A percentile compares a stretch with the other conserved stretches of the same genome.
These are phyloP conservation scores for Ptychochromis oligacanthus DNA, from an alignment of 2,113 vertebrate species.

Conservation along the genomic window DNA sequence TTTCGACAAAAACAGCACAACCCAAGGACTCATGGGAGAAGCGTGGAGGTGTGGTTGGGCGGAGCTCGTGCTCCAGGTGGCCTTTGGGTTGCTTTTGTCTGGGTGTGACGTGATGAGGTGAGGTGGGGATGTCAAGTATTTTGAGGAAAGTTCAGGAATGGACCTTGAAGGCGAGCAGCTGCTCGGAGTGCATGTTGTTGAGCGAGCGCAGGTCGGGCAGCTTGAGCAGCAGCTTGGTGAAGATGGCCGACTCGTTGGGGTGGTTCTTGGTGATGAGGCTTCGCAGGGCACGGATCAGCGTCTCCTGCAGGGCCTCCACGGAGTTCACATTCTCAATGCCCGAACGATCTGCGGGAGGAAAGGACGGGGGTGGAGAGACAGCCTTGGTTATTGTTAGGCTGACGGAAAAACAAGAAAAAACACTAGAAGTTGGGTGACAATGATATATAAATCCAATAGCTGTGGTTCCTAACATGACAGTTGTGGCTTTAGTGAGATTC, in stretches of 20 bases:
- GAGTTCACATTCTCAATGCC: slow-evolving; percentile 96
- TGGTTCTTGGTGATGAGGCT: slow-evolving; percentile 95
- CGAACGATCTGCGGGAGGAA: slow-evolving; percentile 85
- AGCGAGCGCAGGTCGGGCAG: slow-evolving; percentile 96
- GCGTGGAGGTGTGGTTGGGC: neutral
- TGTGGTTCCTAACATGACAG: no score
- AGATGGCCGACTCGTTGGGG: slow-evolving; percentile 92
- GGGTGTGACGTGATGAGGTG: neutral
- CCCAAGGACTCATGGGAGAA: neutral
- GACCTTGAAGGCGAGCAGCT: slow-evolving; percentile 97
- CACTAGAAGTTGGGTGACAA: no score
- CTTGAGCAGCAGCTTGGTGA: slow-evolving; percentile 96
- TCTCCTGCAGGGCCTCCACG: slow-evolving; percentile 95
- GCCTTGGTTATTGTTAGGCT: neutral
- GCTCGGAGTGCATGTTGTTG: slow-evolving; percentile 99
- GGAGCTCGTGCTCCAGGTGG: slow-evolving; percentile 3
- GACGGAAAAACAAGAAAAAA: neutral
- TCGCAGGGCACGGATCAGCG: slow-evolving; percentile 90
- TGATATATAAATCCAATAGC: no score
- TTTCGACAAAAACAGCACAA: neutral
- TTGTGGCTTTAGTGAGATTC: no score
- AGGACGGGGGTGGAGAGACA: neutral
- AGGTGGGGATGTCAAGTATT: neutral
- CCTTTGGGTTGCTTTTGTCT: neutral
- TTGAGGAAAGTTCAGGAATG: slow-evolving; percentile 83